Base-by-base conservation (phyloP, 1,140 invertebrate genomes). In the Nilaparvata lugens region DNA sequence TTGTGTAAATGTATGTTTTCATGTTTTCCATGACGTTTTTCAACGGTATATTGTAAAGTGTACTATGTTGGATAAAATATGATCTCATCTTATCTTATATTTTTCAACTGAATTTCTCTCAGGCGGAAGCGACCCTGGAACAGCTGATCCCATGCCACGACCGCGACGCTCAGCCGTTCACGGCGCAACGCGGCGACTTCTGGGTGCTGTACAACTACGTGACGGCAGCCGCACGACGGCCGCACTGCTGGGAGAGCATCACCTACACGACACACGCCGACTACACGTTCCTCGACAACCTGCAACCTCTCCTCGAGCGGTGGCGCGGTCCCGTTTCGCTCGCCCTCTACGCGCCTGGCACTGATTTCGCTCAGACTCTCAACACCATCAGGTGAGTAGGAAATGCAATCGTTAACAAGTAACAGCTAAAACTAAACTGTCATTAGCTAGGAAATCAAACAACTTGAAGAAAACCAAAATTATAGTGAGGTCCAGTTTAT, bases 221-320 rank as follows among this genome's bases (percentile, higher is more conserved):
- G 54, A 74, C 73, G 59, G 78, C 78, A 62, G 66, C 68, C 3
- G 61, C 64, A 3, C 60, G 70, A 23, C 60, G 64, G 40, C 76
- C 75, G 66, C 63, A 77, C 23, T 93, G 90, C 71, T 87, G 91
- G 73, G 89, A 93, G 72, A 86, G 83, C 60, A 81, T 96, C 38
- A 96, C 93, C 0, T 93, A 94, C 69, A 94, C 92, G 0, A 95
- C 93, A 7, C 93, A 95, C 71, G 91, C 88, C 2, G 91, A 93
- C 68, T 93, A 85, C 71, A 92, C 91, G 55, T 94, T 93, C 75
- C 79, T 95, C 65, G 89, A 94, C 71, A 95, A 96, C 75, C 76
- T 94, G 53, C 82, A 86, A 69, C 89, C 89, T 35, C 75, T 95
- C 65, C 74, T 93, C 64, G 83, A 91, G 68, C 72, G 81, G 11